A percentile compares a stretch with the other conserved stretches of the same genome.
Conservation (phyloP, 2,113 vertebrate genomes). For the Rhinichthys klamathensis region DNA sequence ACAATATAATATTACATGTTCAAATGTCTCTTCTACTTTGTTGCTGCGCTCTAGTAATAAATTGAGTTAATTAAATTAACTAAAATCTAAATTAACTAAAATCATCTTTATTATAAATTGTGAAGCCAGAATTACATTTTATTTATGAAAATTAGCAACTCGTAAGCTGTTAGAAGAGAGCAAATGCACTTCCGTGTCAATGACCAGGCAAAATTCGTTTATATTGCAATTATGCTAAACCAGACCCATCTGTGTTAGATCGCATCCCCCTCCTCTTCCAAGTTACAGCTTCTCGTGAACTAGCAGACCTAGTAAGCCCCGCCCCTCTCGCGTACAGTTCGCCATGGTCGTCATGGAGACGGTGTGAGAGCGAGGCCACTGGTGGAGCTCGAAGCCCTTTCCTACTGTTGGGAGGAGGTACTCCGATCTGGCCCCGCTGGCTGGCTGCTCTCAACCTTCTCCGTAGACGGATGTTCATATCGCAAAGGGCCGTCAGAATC, state of each 20-base stretch:
- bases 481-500: slow-evolving; percentile 8
- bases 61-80: no score
- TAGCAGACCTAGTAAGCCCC: not conserved
- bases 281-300: slow-evolving; percentile 22
- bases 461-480: slow-evolving; percentile 7
- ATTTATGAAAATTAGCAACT: not conserved
- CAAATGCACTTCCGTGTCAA: not conserved
- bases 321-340: slow-evolving; percentile 20
- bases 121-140: not conserved
- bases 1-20: no score
- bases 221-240: not conserved
- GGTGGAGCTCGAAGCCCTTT: slow-evolving; percentile 57
- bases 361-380: slow-evolving; percentile 73
- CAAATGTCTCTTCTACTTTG: no score
- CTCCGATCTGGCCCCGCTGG: slow-evolving; percentile 11
- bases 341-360: slow-evolving; percentile 73
- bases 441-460: slow-evolving; percentile 1
- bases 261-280: not conserved
- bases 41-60: no score
- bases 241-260: not conserved
- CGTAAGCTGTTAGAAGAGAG: not conserved
- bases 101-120: not conserved
- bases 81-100: not conserved
- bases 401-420: slow-evolving; percentile 11
- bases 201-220: no score